These are phyloP conservation scores for Megalops cyprinoides DNA, from an alignment of 2,797 vertebrate species.

Conservation along the genomic window DNA sequence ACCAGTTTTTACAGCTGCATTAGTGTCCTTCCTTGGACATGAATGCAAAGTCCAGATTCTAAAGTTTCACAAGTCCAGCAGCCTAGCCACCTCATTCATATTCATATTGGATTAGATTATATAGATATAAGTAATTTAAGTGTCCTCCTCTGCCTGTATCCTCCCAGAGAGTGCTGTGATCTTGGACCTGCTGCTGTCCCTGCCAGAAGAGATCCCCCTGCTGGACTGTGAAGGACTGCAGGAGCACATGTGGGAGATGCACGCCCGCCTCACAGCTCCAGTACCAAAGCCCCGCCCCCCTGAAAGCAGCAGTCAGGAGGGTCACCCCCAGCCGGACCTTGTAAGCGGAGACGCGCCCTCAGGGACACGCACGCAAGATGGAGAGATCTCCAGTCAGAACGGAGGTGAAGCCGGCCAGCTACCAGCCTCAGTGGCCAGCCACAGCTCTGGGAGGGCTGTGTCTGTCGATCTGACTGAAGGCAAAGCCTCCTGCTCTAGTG, in stretches of 20 bases:
- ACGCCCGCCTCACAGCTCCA: constrained; percentile 49
- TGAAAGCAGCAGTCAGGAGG: neutral
- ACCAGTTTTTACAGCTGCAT: neutral
- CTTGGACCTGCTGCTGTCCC: constrained; percentile 72
- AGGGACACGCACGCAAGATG: neutral
- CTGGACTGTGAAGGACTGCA: constrained; percentile 65
- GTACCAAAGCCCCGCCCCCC: constrained; percentile 6
- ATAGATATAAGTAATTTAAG: constrained; percentile 10
- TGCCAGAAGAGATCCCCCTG: constrained; percentile 68
- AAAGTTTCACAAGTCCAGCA: no score
- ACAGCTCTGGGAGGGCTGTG: neutral
- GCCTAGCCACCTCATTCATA: no score
- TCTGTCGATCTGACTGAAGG: neutral
- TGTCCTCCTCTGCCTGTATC: constrained; percentile 1
- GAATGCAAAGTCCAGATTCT: no score
- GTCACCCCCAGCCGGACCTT: neutral
- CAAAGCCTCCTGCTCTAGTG: neutral
- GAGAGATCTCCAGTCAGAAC: neutral
- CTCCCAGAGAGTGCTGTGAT: constrained; percentile 70
- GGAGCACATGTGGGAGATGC: constrained; percentile 64
- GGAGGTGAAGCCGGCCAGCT: neutral
- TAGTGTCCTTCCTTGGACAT: neutral
- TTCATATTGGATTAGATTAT: no score
- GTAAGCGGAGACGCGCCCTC: neutral
- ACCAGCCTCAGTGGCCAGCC: no score